These are phyloP conservation scores for Chloroceryle inda DNA, from an alignment of 2,797 vertebrate genomes.

Conservation along the genomic window DNA sequence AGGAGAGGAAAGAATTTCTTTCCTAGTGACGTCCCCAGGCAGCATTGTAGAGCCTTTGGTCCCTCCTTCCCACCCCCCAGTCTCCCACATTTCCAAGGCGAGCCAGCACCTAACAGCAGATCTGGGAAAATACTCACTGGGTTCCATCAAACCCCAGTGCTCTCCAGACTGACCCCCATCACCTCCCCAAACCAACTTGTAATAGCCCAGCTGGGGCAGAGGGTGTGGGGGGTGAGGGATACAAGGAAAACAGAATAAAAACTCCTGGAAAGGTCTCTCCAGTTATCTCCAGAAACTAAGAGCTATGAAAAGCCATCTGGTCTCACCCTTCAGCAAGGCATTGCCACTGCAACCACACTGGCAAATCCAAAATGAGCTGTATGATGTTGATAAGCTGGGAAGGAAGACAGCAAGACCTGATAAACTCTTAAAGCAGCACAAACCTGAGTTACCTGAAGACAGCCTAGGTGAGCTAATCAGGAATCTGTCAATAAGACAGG, in stretches of 20 bases:
- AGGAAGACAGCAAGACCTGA: background rate
- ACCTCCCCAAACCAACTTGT: background rate
- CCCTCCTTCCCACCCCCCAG: background rate
- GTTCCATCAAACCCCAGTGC: background rate
- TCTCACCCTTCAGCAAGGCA: background rate
- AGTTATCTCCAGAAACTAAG: background rate
- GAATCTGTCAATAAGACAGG: background rate
- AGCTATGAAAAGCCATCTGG: background rate
- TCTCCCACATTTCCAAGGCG: background rate
- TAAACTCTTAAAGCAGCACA: background rate
- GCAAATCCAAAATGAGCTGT: background rate
- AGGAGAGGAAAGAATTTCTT: background rate
- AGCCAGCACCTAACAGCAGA: background rate
- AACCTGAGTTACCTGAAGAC: background rate
- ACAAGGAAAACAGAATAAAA: background rate
- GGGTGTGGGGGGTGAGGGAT: fast-evolving
- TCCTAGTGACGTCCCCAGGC: background rate
- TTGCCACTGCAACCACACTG: background rate
- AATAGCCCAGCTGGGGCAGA: background rate
- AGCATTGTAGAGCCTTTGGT: background rate
- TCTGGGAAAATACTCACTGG: background rate
- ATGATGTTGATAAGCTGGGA: background rate
- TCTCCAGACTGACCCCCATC: background rate
- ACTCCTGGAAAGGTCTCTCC: background rate
- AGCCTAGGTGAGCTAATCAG: background rate